Conservation (phyloP, 2,888 invertebrate species). For the Phengaris alcon region DNA sequence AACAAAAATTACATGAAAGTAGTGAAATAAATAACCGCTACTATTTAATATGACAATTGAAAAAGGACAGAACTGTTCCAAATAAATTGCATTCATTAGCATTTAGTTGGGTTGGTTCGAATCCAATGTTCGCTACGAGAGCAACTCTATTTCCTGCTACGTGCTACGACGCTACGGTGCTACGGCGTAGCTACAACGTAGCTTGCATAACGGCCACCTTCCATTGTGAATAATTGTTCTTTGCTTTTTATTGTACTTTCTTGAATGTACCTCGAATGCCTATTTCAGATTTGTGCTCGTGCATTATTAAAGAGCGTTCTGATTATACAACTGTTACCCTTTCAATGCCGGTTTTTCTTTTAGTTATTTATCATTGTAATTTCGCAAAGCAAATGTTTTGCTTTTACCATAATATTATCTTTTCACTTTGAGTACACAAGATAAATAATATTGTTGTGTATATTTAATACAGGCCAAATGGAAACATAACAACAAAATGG, state of each 20-base stretch:
- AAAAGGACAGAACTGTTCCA: slow-evolving; percentile 32
- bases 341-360: background rate
- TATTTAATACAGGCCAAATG: background rate
- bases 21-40: background rate
- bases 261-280: slow-evolving; percentile 32
- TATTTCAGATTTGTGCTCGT: slow-evolving; percentile 18
- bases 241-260: slow-evolving; percentile 52
- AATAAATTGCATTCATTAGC: slow-evolving; percentile 65
- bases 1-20: background rate
- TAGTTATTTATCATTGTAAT: background rate
- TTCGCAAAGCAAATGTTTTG: background rate
- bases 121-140: slow-evolving; percentile 58
- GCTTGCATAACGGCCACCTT: slow-evolving; percentile 57
- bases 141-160: slow-evolving; percentile 71
- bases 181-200: slow-evolving; percentile 44
- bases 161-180: slow-evolving; percentile 65
- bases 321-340: background rate
- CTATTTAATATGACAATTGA: slow-evolving; percentile 27
- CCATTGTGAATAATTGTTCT: slow-evolving; percentile 60
- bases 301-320: background rate
- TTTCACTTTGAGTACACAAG: no score
- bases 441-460: no score
- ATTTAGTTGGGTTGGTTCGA: slow-evolving; percentile 67
- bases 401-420: no score
- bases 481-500: background rate